Evolutionary conservation across 2,888 invertebrate species (phyloP).

Genomic region (Baccha elongata): DNA sequence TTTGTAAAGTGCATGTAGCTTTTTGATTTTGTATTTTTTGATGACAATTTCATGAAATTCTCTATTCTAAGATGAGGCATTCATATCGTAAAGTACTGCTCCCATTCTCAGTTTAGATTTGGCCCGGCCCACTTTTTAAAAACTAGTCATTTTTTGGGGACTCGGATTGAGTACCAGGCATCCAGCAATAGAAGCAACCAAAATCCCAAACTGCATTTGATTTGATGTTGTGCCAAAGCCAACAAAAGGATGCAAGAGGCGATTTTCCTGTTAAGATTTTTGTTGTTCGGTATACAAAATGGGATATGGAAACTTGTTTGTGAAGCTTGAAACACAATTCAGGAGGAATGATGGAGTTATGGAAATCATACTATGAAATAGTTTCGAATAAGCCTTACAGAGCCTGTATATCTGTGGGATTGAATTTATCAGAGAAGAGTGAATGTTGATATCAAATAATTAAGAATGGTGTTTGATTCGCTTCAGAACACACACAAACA

Average conservation of each 20-base stretch:
- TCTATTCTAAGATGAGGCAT: background rate
- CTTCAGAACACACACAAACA: too few relatives aligned
- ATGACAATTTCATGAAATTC: too few relatives aligned
- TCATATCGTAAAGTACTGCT: background rate
- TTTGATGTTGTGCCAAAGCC: slow-evolving; percentile 21
- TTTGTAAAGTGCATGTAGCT: too few relatives aligned
- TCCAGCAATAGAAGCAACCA: slow-evolving; percentile 11
- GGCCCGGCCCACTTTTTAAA: slow-evolving; percentile 16
- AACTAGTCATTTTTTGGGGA: slow-evolving; percentile 28
- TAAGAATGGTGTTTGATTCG: too few relatives aligned
- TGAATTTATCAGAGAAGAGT: too few relatives aligned
- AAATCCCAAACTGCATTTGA: slow-evolving; percentile 10
- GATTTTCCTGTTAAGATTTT: slow-evolving; percentile 36
- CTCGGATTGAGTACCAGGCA: slow-evolving; percentile 18
- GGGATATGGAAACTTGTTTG: background rate
- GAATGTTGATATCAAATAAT: too few relatives aligned
- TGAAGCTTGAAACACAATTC: slow-evolving; percentile 19
- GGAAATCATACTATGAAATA: too few relatives aligned
- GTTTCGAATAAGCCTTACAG: too few relatives aligned
- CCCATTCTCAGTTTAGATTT: background rate
- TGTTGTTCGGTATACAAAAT: background rate
- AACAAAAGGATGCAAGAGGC: slow-evolving; percentile 29
- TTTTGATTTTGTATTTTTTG: too few relatives aligned
- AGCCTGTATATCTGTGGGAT: too few relatives aligned
- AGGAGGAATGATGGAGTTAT: slow-evolving; percentile 32